A percentile compares a stretch with the other conserved stretches of the same genome.
These are phyloP conservation scores for Drosophila ogumai DNA, from an alignment of 1,140 invertebrate genomes.

Conservation along the genomic window DNA sequence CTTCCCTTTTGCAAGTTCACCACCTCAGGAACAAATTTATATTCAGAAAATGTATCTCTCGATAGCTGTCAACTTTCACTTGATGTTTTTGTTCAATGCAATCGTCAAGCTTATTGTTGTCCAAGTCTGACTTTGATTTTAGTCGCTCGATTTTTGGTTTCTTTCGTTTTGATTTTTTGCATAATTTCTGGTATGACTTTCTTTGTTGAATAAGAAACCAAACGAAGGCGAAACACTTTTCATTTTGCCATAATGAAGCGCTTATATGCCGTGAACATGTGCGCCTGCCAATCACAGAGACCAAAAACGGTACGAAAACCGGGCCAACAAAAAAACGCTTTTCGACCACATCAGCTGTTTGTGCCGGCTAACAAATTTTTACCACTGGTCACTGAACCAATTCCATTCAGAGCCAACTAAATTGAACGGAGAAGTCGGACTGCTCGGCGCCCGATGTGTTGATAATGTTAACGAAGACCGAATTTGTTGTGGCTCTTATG, in stretches of 20 bases:
- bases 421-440: constrained; percentile 22
- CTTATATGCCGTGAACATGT: constrained; percentile 60
- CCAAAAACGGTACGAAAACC: constrained; percentile 28
- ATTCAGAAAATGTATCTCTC: constrained; percentile 21
- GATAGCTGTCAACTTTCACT: constrained; percentile 73
- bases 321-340: constrained; percentile 8
- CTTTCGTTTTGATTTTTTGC: constrained; percentile 52
- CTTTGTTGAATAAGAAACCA: constrained; percentile 54
- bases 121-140: constrained; percentile 21
- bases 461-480: constrained; percentile 58
- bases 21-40: constrained; percentile 50
- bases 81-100: constrained; percentile 51
- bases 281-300: constrained; percentile 49
- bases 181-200: constrained; percentile 62
- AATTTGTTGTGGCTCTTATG: constrained; percentile 14
- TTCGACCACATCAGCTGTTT: constrained; percentile 59
- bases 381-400: constrained; percentile 69
- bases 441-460: constrained; percentile 29
- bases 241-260: constrained; percentile 73
- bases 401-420: constrained; percentile 27
- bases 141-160: constrained; percentile 5
- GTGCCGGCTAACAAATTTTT: constrained; percentile 46
- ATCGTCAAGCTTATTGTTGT: constrained; percentile 57
- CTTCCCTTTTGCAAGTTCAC: constrained; percentile 31
- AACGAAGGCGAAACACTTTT: constrained; percentile 61